Conservation (phyloP, 2,797 vertebrate genomes). For the Phrynocephalus forsythii region DNA sequence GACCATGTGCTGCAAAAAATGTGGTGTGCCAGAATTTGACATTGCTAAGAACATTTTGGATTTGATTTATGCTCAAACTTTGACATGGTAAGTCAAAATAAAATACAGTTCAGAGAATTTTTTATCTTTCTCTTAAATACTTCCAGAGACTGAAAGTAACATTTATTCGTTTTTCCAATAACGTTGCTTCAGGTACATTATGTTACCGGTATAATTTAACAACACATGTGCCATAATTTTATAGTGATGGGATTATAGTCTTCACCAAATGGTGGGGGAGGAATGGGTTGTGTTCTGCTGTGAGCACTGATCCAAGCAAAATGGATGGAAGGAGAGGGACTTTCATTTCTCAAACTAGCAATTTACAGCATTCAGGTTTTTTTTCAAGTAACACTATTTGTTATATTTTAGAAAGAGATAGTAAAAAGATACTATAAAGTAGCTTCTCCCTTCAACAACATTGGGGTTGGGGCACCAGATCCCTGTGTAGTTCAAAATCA, state of each 20-base stretch:
- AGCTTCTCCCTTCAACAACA: too few species aligned
- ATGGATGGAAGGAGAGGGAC: not conserved
- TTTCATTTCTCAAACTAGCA: not conserved
- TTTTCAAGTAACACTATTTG: not conserved
- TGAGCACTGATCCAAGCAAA: not conserved
- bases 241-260: not conserved
- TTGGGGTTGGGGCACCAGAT: too few species aligned
- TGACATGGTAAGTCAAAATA: constrained; percentile 86
- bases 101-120: not conserved
- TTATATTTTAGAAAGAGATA: not conserved
- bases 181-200: not conserved
- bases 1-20: constrained; percentile 73
- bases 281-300: not conserved
- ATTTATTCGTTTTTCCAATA: not conserved
- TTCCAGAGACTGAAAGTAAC: not conserved
- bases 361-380: not conserved
- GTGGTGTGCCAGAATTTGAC: constrained; percentile 91
- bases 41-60: constrained; percentile 93
- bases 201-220: not conserved
- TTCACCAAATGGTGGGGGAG: not conserved
- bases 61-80: constrained; percentile 94
- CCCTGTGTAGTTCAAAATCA: too few species aligned
- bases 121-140: not conserved
- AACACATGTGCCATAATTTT: not conserved
- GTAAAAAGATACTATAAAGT: too few species aligned